Base-by-base conservation (phyloP, 2,797 vertebrate genomes). In the Clarias fuscus region DNA sequence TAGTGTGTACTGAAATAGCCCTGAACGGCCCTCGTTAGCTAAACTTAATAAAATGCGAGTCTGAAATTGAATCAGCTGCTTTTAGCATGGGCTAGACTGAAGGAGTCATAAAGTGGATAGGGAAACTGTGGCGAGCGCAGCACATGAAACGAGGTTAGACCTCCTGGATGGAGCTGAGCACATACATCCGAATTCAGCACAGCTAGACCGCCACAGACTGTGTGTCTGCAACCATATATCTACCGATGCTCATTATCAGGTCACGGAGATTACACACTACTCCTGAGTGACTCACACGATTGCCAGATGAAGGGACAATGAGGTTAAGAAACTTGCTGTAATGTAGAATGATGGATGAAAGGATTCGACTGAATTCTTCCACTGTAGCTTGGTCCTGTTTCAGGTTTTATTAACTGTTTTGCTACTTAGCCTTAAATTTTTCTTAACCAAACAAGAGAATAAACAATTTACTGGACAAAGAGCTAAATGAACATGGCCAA, bases 1-100 rank as follows among this genome's bases (percentile, higher is more conserved):
- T 89, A 86, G 86, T 82, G 2, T 56, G 67, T 48, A 62, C 83
- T 84, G 88, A 93, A 92, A 94, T 92, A 91, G 77, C 87, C 90
- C 91, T 86, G 93, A 93, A 91, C 88, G 92, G 37, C 88, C 75
- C 91, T 95, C 92, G 89, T 95, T 93, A 94, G 90, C 88, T 91
- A 92, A 95, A 95, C 93, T 89, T 93, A 93, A 95, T 95, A 93
- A 93, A 94, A 95, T 80, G 72, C 27, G 88, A 90, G 88, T 85
- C 90, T 78, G 88, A 94, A 95, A 95, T 95, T 90, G 86, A 94
- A 95, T 95, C 91, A 89, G 84, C 78, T 75, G 90, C 93, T 95
- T 95, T 96, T 93, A 95, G 93, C 91, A 88, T 77, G 24, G 91
- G 84, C 88, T 88, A 89, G 85, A 90, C 88, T 91, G 88, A 87